Base-by-base conservation (phyloP, 2,888 invertebrate genomes). In the Eupithecia dodoneata region DNA sequence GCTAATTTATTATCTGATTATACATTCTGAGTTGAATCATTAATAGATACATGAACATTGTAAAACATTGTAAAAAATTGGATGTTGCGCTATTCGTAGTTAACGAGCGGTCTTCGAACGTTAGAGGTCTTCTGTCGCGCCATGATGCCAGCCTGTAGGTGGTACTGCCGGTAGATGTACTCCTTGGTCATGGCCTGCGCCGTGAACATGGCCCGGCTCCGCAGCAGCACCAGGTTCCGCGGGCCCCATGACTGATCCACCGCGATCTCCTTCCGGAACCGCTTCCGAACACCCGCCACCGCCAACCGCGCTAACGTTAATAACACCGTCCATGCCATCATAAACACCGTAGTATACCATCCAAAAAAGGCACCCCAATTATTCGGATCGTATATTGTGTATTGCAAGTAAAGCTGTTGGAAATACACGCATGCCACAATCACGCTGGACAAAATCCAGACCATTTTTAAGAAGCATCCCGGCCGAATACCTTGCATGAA, bases 181-280 rank as follows among this genome's bases (percentile, higher is more conserved):
- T 95, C 95, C 80, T 95, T 95, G 15, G 95, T 95, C 95, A 95
- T 95, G 4, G 95, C 94, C 75, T 95, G 93, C 5, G 94, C 93
- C 2, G 91, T 89, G 83, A 95, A 95, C 95, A 95, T 94, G 2
- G 90, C 91, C 70, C 95, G 87, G 79, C 95, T 95, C 4, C 94
- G 86, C 79, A 87, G 87, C 71, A 95, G 83, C 13, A 94, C 75
- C 2, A 90, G 90, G 70, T 84, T 88, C 47, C 83, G 85, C 0
- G 95, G 95, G 0, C 94, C 94, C 95, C 95, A 95, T 3, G 81
- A 81, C 1, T 86, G 81, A 66, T 93, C 89, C 76, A 93, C 72
- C 13, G 79, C 75, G 4, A 91, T n/a, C 73, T 78, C 77, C 2
- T 85, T 83, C 5, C 71, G 47, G 52, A 89, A 85, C 69, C 79